Base-by-base conservation (phyloP, 2,888 invertebrate species). In the Hydrotaea diabolus region DNA sequence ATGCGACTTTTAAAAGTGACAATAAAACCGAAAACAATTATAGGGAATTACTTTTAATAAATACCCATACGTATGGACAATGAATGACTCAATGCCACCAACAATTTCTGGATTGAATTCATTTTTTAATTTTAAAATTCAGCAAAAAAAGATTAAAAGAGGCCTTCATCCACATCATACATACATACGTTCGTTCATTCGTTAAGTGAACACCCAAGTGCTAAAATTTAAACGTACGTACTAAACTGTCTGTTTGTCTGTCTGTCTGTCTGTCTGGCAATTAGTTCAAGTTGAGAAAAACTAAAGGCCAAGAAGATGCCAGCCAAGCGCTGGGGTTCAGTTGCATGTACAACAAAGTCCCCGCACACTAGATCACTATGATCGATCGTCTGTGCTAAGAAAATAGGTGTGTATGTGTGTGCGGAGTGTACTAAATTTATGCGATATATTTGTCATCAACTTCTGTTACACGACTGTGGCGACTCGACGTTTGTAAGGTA, bases 31-130 rank as follows among this genome's bases (percentile, higher is more conserved):
- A 57, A 57, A 69, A 53, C 36, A 74, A 77, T 77, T 73, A 3
- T 55, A 36, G 59, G n/a, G 21, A 53, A 53, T 81, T 72, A 13
- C 26, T 13, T 59, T 72, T 21, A 9, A 59, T 74, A 31, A 31
- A 74, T 53, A 11, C n/a, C n/a, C n/a, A n/a, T 13, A n/a, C n/a
- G 31, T 31, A 31, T 7, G n/a, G 31, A 31, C 31, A 31, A 31
- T 31, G 49, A 74, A 77, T 82, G 77, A 82, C 43, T 82, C 78
- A 78, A 78, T 53, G 11, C 1, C 59, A 59, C 2, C 49, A 49
- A 13, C n/a, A n/a, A 13, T n/a, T 49, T n/a, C 49, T 49, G 49
- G 49, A 49, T 49, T 49, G n/a, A n/a, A 49, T 43, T 2, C 43
- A 13, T 43, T 13, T 43, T 43, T 43, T 2, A 49, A n/a, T 49